These are phyloP conservation scores for Arenicola marina DNA, from an alignment of 2,888 invertebrate species.

Conservation along the genomic window DNA sequence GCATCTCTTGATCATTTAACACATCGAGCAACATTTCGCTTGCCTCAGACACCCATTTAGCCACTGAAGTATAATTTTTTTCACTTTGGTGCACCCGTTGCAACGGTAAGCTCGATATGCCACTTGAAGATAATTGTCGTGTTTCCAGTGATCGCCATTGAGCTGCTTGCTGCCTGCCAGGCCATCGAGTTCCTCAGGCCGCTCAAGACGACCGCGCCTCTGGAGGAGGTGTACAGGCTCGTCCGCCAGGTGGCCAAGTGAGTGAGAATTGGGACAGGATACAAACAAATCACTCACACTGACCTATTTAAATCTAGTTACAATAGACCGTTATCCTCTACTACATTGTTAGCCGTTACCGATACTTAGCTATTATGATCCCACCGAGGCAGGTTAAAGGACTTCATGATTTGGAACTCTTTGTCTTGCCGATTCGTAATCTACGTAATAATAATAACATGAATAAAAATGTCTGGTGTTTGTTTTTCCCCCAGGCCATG, in stretches of 20 bases:
- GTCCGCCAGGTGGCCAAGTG: constrained; percentile 64
- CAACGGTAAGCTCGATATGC: too few relatives aligned
- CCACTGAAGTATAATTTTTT: too few relatives aligned
- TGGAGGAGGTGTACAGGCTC: constrained; percentile 69
- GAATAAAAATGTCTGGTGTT: constrained; percentile 1
- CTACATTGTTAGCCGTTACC: not conserved
- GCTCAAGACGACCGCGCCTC: constrained; percentile 68
- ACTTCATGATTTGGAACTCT: not conserved
- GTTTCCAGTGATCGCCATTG: constrained; percentile 68
- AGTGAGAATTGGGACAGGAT: constrained; percentile 26
- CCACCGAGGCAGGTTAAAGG: too few relatives aligned
- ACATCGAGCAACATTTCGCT: too few relatives aligned
- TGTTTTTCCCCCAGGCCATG: constrained; percentile 63
- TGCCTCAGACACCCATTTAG: too few relatives aligned
- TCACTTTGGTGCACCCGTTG: too few relatives aligned
- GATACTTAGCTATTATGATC: not conserved
- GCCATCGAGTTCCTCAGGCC: constrained; percentile 72
- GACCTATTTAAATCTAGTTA: too few relatives aligned
- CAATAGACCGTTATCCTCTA: too few relatives aligned
- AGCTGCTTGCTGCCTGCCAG: constrained; percentile 71
- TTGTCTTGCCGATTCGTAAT: too few relatives aligned
- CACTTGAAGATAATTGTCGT: not conserved
- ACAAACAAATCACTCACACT: too few relatives aligned
- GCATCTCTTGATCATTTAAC: too few relatives aligned
- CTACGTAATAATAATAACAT: too few relatives aligned